Evolutionary conservation across 2,888 invertebrate species (phyloP), one percentile per base, ranked within the genome.

Genomic region (Epiblema foenella): DNA sequence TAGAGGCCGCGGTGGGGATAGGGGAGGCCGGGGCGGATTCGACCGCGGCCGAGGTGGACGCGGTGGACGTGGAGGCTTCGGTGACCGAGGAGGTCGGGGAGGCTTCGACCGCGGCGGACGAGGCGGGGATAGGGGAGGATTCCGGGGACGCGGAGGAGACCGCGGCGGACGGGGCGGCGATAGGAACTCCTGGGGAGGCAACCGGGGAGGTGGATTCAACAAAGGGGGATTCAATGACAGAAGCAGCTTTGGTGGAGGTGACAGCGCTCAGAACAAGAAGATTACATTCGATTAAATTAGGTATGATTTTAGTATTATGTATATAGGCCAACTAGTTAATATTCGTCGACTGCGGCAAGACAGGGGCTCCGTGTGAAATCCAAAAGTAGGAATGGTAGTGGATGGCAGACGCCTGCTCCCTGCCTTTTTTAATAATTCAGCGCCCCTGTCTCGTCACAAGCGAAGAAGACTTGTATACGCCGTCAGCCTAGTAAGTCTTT

Each of bases 231-330:
- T 93, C 79, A 95, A 95, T 82, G 94, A 95, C 81, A 94, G 95
- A 81, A 95, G 95, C 82, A 95, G 95, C 83, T 96, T 95, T 78
- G 95, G 93, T 37, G 89, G 91, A 71, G 88, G 94, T 64, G 91
- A 93, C 37, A 85, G 89, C 52, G 80, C 94, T 73, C 95, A 96
- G 87, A 97, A 97, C 87, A 97, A 96, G 93, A 97, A 96, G 91
- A 96, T 96, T 73, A 95, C 94, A 68, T 96, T 96, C 85, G 95
- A 96, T 74, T 91, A 92, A 86, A 77, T 81, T 51, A 83, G 89
- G 90, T 90, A 74, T 86, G 86, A 64, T 59, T 37, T 15, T 18
- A 12, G 33, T 15, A 0, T 39, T 57, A 37, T 10, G 2, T 20
- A 24, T 1, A 11, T 37, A 11, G 11, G 37, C 1, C 24, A 24